Base-by-base conservation (phyloP, 2,113 vertebrate species). In the Scopus umbretta region DNA sequence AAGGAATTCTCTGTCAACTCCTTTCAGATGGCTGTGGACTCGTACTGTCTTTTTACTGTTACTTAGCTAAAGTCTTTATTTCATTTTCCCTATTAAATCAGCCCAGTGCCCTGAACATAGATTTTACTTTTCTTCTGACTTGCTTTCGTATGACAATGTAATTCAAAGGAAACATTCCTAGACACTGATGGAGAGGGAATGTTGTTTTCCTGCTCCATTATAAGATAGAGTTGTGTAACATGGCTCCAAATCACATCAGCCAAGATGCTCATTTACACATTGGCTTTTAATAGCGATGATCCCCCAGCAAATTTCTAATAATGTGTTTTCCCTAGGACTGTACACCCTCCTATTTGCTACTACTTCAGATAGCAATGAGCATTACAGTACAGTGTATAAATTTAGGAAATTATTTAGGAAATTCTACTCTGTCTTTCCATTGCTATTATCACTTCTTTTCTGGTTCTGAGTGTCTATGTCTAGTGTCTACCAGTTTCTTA, bases 401-500 rank as follows among this genome's bases (percentile, higher is more conserved):
- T 40, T 38, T 40, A n/a, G n/a, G n/a, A n/a, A n/a, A n/a, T n/a
- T n/a, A 58, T 56, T 56, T 30, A 86, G 36, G 53, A 70, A 65
- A 95, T 89, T 92, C 17, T 88, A 42, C 42, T 70, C 34, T 8
- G 2, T 90, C 56, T 93, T 83, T n/a, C 67, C 47, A n/a, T 70
- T 67, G 50, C 71, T 73, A 45, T 88, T 70, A 20, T 56, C 65
- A 30, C 36, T 93, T 96, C 96, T 95, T 94, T 81, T 74, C 93
- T 80, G n/a, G 29, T 88, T 96, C 88, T 76, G 89, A 91, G 75
- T 96, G 80, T 96, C 91, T 95, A n/a, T 93, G 65, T 91, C 96
- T 94, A 53, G 80, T 90, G 56, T 92, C 85, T 97, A 80, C 95
- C 79, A 90, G 94, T 97, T 97, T 92, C 91, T 97, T 95, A 90